Percentiles rank a stretch among this genome's conserved stretches.
Evolutionary conservation across 2,888 invertebrate genomes (phyloP).

Genomic region (Sminthurides aquaticus): DNA sequence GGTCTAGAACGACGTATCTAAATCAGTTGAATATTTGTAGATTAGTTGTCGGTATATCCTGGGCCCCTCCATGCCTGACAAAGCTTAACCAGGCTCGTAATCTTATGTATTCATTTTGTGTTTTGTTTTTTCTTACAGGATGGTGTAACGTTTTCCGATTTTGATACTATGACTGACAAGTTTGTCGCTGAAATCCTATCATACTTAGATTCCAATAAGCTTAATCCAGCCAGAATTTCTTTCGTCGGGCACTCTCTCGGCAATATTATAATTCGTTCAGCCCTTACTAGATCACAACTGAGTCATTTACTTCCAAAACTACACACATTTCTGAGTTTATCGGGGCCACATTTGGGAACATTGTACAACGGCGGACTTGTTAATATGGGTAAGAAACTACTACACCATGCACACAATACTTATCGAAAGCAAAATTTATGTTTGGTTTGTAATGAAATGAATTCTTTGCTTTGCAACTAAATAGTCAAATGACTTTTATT

Average conservation of each 20-base stretch:
- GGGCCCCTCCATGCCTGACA: too few species aligned
- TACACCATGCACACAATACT: not conserved
- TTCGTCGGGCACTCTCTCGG: constrained; percentile 95
- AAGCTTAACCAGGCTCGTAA: too few species aligned
- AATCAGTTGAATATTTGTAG: too few species aligned
- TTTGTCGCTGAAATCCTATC: constrained; percentile 85
- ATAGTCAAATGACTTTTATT: too few species aligned
- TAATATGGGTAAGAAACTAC: constrained; percentile 71
- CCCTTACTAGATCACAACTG: constrained; percentile 78
- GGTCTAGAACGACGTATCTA: too few species aligned
- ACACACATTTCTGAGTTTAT: constrained; percentile 89
- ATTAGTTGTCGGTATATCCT: too few species aligned
- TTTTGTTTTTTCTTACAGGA: constrained; percentile 44
- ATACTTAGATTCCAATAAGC: constrained; percentile 70
- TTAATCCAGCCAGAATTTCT: constrained; percentile 79
- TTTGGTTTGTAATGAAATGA: too few species aligned
- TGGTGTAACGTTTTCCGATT: constrained; percentile 93
- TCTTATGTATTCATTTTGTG: too few species aligned
- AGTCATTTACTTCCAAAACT: constrained; percentile 74
- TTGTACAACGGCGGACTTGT: constrained; percentile 93
- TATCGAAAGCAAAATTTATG: not conserved
- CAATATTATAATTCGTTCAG: constrained; percentile 90
- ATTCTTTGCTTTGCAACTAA: too few species aligned
- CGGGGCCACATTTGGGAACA: constrained; percentile 93
- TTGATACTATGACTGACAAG: constrained; percentile 91